Conservation (phyloP, 2,888 invertebrate genomes). For the Aproaerema taeniolella region DNA sequence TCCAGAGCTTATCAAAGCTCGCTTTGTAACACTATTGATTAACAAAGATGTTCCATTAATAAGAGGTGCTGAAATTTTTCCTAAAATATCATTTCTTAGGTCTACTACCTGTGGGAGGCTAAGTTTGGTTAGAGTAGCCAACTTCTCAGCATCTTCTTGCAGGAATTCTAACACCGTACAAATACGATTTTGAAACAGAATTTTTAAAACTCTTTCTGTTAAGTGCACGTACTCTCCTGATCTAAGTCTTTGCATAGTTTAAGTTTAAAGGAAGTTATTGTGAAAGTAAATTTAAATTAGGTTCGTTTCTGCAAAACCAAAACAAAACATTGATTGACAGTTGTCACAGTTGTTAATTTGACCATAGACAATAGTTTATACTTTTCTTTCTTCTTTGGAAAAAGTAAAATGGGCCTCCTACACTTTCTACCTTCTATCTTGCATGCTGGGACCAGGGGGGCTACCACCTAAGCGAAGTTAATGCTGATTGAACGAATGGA, state of each 20-base stretch:
- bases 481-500: no score
- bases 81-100: conserved; percentile 61
- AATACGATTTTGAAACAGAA: conserved; percentile 71
- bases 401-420: no score
- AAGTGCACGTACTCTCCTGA: conserved; percentile 37
- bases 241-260: conserved; percentile 46
- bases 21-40: conserved; percentile 37
- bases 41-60: conserved; percentile 39
- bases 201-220: conserved; percentile 53
- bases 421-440: no score
- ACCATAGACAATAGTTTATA: conserved; percentile 23
- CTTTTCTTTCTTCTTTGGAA: conserved; percentile 2
- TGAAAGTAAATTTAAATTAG: neutral
- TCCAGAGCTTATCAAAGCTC: conserved; percentile 54
- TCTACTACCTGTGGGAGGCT: conserved; percentile 60
- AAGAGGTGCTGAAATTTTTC: conserved; percentile 65
- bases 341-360: no score
- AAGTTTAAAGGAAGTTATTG: neutral
- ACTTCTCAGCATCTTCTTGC: conserved; percentile 70
- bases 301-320: neutral
- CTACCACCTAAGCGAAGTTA: no score
- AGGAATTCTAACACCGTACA: conserved; percentile 77
- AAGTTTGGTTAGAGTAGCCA: conserved; percentile 65
- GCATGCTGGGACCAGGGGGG: no score
- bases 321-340: no score